Base-by-base conservation (phyloP, 1,140 invertebrate genomes). In the Condylostylus longicornis region DNA sequence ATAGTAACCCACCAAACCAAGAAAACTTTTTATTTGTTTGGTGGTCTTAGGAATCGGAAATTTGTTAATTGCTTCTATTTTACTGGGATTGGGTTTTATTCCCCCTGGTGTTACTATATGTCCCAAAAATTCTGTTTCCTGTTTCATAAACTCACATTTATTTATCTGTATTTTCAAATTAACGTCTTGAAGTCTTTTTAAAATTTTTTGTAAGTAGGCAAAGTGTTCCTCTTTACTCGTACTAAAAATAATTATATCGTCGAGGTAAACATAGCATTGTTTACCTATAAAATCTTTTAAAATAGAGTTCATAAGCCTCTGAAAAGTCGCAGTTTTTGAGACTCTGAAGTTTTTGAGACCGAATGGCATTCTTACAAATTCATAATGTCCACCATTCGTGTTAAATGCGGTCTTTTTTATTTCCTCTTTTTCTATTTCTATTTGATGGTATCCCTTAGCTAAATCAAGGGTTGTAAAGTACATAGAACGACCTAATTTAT, bases 371-470 rank as follows among this genome's bases (percentile, higher is more conserved):
- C 42, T 30, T 9, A 28, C 40, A 32, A 42, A 54, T 21, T 46
- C 40, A 34, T 33, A 49, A 21, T 46, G 46, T 1, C 45, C 51
- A 15, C 32, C 35, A 13, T 45, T 42, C 1, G 53, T 55, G 19
- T 46, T 48, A 40, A 69, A 68, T 6, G 63, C 65, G 1, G 68
- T 70, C 49, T 68, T n/a, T 67, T 1, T 51, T 33, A 18, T 42
- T 47, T 41, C 62, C 6, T 46, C 34, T 32, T 44, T 31, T 5
- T 50, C 46, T 6, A 69, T 46, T 41, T 41, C 22, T n/a, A 72
- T 54, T 48, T 74, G 67, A 54, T 63, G 64, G 46, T 64, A 72
- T 1, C 69, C 68, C 18, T 47, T 53, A 0, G 44, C 46, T 7
- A 66, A 33, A 44, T 69, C 64, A 2, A 68, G 37, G 0, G 53